Conservation (phyloP, 1,140 invertebrate genomes). For the Brachionus rubens region DNA sequence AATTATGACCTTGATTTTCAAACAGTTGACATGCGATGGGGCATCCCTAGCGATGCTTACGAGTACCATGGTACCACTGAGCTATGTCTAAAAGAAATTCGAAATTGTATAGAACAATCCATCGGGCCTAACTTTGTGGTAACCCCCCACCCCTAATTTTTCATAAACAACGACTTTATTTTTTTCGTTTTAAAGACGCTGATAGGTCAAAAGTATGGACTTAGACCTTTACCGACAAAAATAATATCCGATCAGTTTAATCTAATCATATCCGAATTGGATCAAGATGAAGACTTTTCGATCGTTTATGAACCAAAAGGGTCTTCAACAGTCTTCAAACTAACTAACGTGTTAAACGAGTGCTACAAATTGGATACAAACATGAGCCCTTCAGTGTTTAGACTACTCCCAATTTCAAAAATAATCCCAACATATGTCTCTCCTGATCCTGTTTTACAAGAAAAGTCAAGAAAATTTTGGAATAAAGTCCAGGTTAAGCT, state of each 20-base stretch:
- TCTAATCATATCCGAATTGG: background rate
- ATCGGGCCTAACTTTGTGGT: slow-evolving; percentile 59
- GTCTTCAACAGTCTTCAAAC: background rate
- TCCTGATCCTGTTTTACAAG: slow-evolving; percentile 63
- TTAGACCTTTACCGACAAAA: slow-evolving; percentile 90
- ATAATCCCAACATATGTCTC: slow-evolving; percentile 1
- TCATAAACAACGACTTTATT: slow-evolving; percentile 71
- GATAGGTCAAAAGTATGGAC: slow-evolving; percentile 95
- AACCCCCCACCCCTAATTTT: background rate
- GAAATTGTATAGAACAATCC: slow-evolving; percentile 55
- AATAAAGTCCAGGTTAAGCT: slow-evolving; percentile 64
- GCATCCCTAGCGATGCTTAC: slow-evolving; percentile 53
- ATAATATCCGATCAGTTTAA: slow-evolving; percentile 72
- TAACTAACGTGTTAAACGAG: background rate
- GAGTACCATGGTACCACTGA: slow-evolving; percentile 54
- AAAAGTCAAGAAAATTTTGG: slow-evolving; percentile 90
- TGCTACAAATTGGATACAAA: slow-evolving; percentile 26
- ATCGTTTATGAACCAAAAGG: background rate
- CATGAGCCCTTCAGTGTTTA: background rate
- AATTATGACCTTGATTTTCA: slow-evolving; percentile 55
- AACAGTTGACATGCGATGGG: slow-evolving; percentile 59
- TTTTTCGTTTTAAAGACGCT: slow-evolving; percentile 68
- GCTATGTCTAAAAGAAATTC: slow-evolving; percentile 54
- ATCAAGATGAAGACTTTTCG: background rate
- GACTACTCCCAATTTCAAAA: background rate